Evolutionary conservation across 2,113 vertebrate genomes (phyloP).

Genomic region (Abramis brama): DNA sequence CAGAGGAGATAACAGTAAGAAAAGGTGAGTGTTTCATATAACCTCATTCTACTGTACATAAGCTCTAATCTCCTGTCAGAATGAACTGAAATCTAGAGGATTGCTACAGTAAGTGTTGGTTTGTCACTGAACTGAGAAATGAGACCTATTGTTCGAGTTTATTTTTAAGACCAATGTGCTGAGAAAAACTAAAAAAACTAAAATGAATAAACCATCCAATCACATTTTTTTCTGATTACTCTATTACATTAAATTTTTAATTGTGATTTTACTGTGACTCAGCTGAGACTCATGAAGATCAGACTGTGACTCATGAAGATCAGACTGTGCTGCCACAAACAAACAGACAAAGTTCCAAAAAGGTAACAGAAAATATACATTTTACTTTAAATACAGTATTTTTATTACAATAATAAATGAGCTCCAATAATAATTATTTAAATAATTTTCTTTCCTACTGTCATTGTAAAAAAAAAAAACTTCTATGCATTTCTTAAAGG

Average conservation of each 20-base stretch:
- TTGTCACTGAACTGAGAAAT: no score
- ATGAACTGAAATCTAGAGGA: neutral
- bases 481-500: no score
- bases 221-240: no score
- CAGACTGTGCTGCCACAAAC: neutral
- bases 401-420: neutral
- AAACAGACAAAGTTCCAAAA: neutral
- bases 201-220: no score
- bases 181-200: no score
- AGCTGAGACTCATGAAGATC: neutral
- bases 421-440: neutral
- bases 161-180: no score
- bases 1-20: neutral
- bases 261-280: neutral
- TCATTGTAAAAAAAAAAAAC: no score
- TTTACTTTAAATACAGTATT: neutral
- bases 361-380: no score
- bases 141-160: no score
- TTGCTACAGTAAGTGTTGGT: no score
- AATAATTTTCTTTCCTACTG: no score
- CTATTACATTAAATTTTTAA: neutral
- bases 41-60: neutral
- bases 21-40: neutral
- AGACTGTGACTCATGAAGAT: neutral
- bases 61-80: neutral